Evolutionary conservation across 2,113 vertebrate species (phyloP).

Genomic region (Jaculus jaculus): DNA sequence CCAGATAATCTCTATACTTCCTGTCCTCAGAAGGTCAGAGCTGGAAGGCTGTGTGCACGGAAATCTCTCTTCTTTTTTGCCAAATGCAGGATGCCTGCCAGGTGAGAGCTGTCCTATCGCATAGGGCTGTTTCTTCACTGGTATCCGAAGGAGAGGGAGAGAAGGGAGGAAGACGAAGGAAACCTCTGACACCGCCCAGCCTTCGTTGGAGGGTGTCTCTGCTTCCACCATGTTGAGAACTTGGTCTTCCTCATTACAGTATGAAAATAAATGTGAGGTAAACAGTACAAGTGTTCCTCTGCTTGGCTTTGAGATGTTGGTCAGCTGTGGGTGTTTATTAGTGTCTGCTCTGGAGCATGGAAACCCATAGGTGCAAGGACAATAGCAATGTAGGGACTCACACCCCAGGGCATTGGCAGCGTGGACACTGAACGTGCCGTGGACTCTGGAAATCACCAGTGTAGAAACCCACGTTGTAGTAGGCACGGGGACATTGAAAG

Average conservation of each 20-base stretch:
- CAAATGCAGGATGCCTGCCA: fast-evolving
- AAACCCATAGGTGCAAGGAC: fast-evolving
- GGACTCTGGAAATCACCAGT: too few relatives aligned
- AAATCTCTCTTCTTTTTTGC: neutral
- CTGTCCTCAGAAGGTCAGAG: too few relatives aligned
- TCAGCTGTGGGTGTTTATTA: fast-evolving
- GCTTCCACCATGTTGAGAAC: too few relatives aligned
- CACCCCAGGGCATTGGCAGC: too few relatives aligned
- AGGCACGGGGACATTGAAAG: too few relatives aligned
- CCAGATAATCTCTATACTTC: fast-evolving
- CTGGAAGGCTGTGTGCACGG: neutral
- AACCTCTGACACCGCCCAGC: fast-evolving
- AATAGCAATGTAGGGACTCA: too few relatives aligned
- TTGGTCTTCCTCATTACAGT: neutral
- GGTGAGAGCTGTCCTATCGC: fast-evolving
- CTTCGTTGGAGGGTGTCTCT: fast-evolving
- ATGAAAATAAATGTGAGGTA: neutral
- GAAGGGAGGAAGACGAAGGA: too few relatives aligned
- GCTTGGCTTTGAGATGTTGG: neutral
- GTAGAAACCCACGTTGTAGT: too few relatives aligned
- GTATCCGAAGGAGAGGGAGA: too few relatives aligned
- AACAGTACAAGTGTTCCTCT: fast-evolving
- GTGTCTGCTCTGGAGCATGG: neutral
- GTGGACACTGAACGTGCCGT: too few relatives aligned
- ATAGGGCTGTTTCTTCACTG: fast-evolving